These are phyloP conservation scores for Lytechinus variegatus DNA, from an alignment of 35 echinoderm and acorn worm species.

Conservation along the genomic window DNA sequence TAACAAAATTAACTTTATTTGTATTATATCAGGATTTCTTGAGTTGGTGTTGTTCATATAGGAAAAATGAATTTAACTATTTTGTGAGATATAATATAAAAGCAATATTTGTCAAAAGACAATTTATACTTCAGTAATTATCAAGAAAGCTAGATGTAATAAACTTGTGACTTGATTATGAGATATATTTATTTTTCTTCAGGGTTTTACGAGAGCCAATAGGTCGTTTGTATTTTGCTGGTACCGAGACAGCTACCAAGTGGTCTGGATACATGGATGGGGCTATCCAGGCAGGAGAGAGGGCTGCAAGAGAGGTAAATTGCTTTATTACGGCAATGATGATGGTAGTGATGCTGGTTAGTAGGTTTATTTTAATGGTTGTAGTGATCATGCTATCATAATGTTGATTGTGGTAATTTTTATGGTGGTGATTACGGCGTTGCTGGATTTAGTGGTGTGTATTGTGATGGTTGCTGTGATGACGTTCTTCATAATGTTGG, in stretches of 20 bases:
- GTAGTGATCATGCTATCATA: background rate
- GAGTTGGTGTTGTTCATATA: too few species aligned
- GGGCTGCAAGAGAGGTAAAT: constrained; percentile 64
- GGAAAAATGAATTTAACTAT: too few species aligned
- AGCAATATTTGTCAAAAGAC: too few species aligned
- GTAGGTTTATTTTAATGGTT: background rate
- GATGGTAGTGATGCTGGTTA: background rate
- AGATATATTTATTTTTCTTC: background rate
- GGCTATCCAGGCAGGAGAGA: constrained; percentile 60
- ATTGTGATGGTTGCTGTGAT: background rate
- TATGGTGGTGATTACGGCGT: background rate
- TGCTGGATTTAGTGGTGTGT: background rate
- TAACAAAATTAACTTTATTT: too few species aligned
- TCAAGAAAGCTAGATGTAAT: too few species aligned
- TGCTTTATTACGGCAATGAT: background rate
- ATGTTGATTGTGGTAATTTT: background rate
- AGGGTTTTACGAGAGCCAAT: constrained; percentile 68
- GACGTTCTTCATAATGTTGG: background rate
- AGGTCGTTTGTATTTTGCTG: constrained; percentile 74
- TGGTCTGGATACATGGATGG: constrained; percentile 89
- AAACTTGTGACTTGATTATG: too few species aligned
- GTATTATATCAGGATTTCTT: too few species aligned
- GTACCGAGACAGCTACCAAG: constrained; percentile 70
- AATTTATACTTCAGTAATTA: too few species aligned
- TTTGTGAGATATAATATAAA: too few species aligned